Percentiles rank a stretch among this genome's conserved stretches.
These are phyloP conservation scores for Lagocephalus sceleratus DNA, from an alignment of 2,797 vertebrate species.

Conservation along the genomic window DNA sequence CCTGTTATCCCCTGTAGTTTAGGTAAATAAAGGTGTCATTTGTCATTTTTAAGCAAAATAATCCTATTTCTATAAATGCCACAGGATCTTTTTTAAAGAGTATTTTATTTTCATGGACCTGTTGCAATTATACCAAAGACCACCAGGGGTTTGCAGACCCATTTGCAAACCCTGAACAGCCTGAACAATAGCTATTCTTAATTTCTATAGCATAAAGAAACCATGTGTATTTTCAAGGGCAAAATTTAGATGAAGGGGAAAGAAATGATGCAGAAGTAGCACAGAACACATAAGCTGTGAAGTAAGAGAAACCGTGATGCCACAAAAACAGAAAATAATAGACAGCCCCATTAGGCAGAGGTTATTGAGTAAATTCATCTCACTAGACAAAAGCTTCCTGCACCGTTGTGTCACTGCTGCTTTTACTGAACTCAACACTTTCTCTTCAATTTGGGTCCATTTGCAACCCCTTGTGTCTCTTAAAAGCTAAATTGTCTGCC, in stretches of 20 bases:
- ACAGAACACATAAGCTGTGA: conserved; percentile 23
- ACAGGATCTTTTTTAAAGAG: too few species aligned
- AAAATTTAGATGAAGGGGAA: conserved; percentile 5
- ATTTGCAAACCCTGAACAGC: too few species aligned
- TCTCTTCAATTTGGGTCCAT: conserved; percentile 45
- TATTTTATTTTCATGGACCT: too few species aligned
- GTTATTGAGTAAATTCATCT: conserved; percentile 64
- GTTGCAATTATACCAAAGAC: too few species aligned
- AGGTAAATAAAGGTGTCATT: too few species aligned
- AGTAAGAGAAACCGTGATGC: conserved; percentile 21
- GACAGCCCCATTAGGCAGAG: conserved; percentile 53
- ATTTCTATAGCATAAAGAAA: too few species aligned
- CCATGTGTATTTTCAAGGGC: conserved; percentile 17
- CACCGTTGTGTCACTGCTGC: conserved; percentile 39
- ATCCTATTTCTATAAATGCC: too few species aligned
- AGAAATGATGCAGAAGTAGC: conserved; percentile 13
- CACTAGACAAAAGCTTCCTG: conserved; percentile 53
- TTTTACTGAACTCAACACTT: conserved; percentile 47
- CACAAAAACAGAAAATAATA: conserved; percentile 54
- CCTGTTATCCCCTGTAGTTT: too few species aligned
- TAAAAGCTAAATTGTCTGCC: conserved; percentile 53
- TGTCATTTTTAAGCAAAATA: too few species aligned
- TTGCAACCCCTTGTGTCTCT: conserved; percentile 43
- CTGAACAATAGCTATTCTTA: too few species aligned
- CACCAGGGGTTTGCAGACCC: too few species aligned